Base-by-base conservation (phyloP, 2,797 vertebrate species). In the Corythornis leucogaster region DNA sequence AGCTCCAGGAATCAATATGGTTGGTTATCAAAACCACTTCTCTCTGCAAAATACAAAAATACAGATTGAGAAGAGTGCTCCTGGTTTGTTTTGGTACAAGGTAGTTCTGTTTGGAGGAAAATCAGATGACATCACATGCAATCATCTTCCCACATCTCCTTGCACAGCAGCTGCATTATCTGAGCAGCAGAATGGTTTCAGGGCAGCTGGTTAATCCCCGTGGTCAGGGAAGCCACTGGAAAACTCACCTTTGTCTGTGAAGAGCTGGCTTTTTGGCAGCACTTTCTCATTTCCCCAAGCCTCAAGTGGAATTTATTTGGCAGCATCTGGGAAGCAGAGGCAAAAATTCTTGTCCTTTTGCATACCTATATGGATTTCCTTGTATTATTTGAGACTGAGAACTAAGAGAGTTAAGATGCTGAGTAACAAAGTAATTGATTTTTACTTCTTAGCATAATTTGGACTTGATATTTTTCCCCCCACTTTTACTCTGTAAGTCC, bases 11-110 rank as follows among this genome's bases (percentile, higher is more conserved):
- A 76, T 5, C 15, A 25, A 19, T 26, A 43, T 6, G 33, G 35
- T 53, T 69, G 21, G 15, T 54, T 80, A 50, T n/a, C 43, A 53
- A 62, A 90, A 21, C 6, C 21, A 40, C 11, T 62, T 78, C 46
- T 57, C 13, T 66, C 80, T 91, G 94, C 40, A 94, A 95, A 89
- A 25, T 28, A 75, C 13, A 68, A 62, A 77, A 61, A 61, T 18
- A 38, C 24, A 46, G 43, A 26, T 21, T 20, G 76, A 51, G 42
- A 58, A 24, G n/a, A 61, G 21, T 31, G 20, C 2, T 46, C 30
- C n/a, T 68, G 16, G 24, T 28, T 20, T 55, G 3, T 58, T 86
- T 82, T 21, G 9, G 50, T 55, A 16, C 40, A 31, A 63, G 80
- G 21, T 26, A 48, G 16, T 28, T 80, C 26, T 80, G 30, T 66